Base-by-base conservation (phyloP, 1,140 invertebrate species). In the Phymastichus coffea region DNA sequence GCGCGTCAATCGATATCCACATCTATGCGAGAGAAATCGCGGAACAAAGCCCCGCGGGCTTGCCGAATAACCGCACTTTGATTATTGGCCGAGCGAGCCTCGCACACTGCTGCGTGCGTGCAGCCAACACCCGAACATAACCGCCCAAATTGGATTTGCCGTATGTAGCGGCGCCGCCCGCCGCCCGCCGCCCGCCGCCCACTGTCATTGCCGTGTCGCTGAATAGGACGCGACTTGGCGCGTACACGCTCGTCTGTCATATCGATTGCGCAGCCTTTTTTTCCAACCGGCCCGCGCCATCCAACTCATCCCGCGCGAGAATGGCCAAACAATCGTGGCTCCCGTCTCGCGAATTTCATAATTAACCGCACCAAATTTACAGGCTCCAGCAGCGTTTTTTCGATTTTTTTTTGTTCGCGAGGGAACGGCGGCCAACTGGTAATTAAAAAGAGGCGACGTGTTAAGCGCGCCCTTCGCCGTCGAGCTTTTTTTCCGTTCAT, bases 121-220 rank as follows among this genome's bases (percentile, higher is more conserved):
- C n/a, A 14, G 12, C 46, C 12, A n/a, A 4, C 15, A 6, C 38
- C 22, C 25, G 38, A 38, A 40, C 48, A 58, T 51, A 46, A 30
- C 38, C 49, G 33, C 58, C 40, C 46, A 60, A 60, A 60, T 60
- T 60, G 49, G 57, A 60, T 60, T 59, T 28, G n/a, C n/a, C n/a
- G n/a, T n/a, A n/a, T n/a, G n/a, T n/a, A n/a, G n/a, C n/a, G n/a
- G n/a, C n/a, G n/a, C n/a, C n/a, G n/a, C n/a, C n/a, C n/a, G n/a
- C n/a, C n/a, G n/a, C n/a, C n/a, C n/a, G 19, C 33, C 28, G 28
- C 7, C 19, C 30, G 15, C 22, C 30, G 4, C n/a, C n/a, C 23
- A 15, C 20, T 37, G 22, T 48, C 55, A 40, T 26, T 40, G 55
- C 33, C 9, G n/a, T n/a, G n/a, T n/a, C n/a, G n/a, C n/a, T 40